Evolutionary conservation across 23 tunicate genomes (phyloP), one percentile per base, ranked within the genome.

Genomic region (Oikopleura albicans): DNA sequence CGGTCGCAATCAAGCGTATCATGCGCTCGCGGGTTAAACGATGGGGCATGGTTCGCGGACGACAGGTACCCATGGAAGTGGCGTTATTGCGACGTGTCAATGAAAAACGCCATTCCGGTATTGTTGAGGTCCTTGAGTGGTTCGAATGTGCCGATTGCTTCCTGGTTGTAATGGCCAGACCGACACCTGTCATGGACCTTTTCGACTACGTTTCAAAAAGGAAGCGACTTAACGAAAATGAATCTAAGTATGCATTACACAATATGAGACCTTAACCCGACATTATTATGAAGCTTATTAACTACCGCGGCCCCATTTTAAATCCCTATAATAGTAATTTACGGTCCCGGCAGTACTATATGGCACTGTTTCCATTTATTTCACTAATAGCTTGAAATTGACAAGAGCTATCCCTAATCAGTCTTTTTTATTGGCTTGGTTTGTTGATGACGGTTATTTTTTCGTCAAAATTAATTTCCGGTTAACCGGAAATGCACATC

Each of bases 1-100:
- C 94, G 39, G 98, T 93, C 56, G 98, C 98, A 38, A 93, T 93
- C 56, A 93, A 93, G 86, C 86, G 98, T 37, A 93, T 93, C n/a
- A 84, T 91, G 39, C 90, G 90, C 57, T 76, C 87, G 1, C 89
- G 85, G 0, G 90, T 93, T 0, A 87, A 87, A 0, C 66, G 98
- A 34, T 93, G 98, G 98, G 98, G 95, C 39, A 84, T 90, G 87
- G 38, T 90, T 86, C 84, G 90, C 2, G 88, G 97, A 56, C 90
- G 88, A 86, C 90, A 88, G 1, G 98, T 93, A 75, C 98, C 98
- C 39, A 85, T 93, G 12, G 98, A 93, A 66, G 57, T 93, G 40
- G 88, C 98, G 1, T 75, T 93, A 29, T 86, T 93, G 36, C 90
- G 98, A 40, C 98, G 90, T 86, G 98, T 93, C 1, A 93, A 93